Percentiles rank a stretch among this genome's conserved stretches.
These are phyloP conservation scores for Altica lythri DNA, from an alignment of 2,888 invertebrate genomes.

Conservation along the genomic window DNA sequence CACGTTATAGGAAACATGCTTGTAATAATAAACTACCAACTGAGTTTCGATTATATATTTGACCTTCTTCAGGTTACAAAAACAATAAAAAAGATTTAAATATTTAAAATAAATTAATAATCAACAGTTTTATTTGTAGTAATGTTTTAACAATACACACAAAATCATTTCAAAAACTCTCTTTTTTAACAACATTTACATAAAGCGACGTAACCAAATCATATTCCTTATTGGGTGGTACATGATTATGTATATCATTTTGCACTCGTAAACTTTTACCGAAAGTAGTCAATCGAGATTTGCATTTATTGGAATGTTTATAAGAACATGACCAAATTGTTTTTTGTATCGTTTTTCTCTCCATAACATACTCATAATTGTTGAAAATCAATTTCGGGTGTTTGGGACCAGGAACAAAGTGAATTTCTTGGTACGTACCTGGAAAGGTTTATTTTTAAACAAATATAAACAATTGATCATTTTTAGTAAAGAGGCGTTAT, in stretches of 20 bases:
- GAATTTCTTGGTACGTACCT: neutral
- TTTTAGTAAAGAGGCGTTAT: no score
- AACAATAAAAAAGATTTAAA: no score
- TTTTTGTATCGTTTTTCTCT: neutral
- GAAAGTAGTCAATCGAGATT: neutral
- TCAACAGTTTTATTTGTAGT: no score
- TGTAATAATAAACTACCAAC: no score
- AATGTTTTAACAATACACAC: no score
- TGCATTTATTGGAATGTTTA: neutral
- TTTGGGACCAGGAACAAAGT: neutral
- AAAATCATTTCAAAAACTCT: no score
- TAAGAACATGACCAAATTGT: constrained; percentile 10
- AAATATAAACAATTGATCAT: no score
- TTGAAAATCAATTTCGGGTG: constrained; percentile 15
- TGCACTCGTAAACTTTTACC: neutral
- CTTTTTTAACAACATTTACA: constrained; percentile 4
- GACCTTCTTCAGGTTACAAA: no score
- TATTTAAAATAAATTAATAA: no score
- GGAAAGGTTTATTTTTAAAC: neutral
- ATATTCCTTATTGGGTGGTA: neutral
- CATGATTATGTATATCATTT: neutral
- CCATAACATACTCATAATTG: constrained; percentile 8
- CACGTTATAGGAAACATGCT: no score
- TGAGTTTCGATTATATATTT: no score
- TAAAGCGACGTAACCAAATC: neutral